Percentiles rank a stretch among this genome's conserved stretches.
phyloP scores from a whole-genome alignment of 2,797 vertebrate species.

The Eulemur mongoz region DNA sequence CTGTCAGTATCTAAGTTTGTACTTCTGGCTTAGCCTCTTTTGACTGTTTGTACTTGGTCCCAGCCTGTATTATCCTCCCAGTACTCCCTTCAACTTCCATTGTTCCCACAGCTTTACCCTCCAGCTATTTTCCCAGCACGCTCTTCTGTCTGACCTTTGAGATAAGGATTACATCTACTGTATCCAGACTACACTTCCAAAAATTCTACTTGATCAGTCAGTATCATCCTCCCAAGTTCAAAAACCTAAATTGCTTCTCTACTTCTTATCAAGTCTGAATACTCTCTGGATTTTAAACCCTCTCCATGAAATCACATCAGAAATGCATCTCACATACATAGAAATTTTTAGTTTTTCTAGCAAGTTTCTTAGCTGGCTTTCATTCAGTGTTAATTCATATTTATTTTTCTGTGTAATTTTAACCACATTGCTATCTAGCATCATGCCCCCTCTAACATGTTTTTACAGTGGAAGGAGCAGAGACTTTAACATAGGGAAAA shows the following conservation, averaged over 20 bases:
- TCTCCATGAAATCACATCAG: neutral
- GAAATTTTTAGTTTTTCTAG: neutral
- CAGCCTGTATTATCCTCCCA: no score
- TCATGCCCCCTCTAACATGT: neutral
- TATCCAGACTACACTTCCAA: neutral
- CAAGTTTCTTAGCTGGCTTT: neutral
- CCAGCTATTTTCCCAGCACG: neutral
- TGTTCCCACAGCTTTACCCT: neutral
- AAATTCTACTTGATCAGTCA: neutral
- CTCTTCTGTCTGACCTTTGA: neutral
- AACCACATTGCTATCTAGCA: neutral
- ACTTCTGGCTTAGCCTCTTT: neutral
- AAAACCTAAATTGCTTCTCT: neutral
- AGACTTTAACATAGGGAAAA: neutral
- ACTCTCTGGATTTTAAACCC: neutral
- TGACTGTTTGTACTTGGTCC: neutral
- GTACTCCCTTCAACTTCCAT: rapidly evolving
- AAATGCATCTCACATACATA: neutral
- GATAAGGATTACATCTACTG: neutral
- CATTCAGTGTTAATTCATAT: neutral
- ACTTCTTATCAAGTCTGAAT: neutral
- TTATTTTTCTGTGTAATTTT: neutral
- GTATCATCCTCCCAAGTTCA: neutral
- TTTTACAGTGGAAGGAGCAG: neutral
- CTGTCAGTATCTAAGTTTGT: neutral